A percentile compares a stretch with the other conserved stretches of the same genome.
Evolutionary conservation across 2,113 vertebrate genomes (phyloP).

Genomic region (Mormyrus iriodes): DNA sequence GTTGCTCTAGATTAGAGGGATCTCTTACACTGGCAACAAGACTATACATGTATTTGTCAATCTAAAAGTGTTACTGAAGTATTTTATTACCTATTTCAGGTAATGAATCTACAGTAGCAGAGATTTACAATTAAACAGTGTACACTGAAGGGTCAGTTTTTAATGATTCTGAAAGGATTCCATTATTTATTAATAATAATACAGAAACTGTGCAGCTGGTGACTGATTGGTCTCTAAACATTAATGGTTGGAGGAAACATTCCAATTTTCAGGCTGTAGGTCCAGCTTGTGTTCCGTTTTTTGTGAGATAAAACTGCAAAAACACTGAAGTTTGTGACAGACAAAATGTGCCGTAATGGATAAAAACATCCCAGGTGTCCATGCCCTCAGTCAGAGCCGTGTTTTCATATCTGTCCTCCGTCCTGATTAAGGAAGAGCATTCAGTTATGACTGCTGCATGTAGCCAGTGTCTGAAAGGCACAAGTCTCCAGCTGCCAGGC

Average conservation of each 20-base stretch:
- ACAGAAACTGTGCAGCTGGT: neutral
- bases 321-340: neutral
- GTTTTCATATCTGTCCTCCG: neutral
- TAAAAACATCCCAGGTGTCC: neutral
- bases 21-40: neutral
- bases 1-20: neutral
- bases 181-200: neutral
- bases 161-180: neutral
- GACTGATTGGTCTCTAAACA: neutral
- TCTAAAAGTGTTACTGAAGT: neutral
- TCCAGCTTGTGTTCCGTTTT: neutral
- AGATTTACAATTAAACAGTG: neutral
- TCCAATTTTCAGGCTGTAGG: neutral
- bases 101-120: neutral
- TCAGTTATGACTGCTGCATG: neutral
- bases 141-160: neutral
- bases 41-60: neutral
- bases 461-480: neutral
- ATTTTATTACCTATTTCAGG: neutral
- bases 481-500: neutral
- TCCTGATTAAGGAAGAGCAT: neutral
- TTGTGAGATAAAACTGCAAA: neutral
- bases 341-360: neutral
- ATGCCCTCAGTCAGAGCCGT: neutral
- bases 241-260: neutral